phyloP scores from a whole-genome alignment of 2,888 invertebrate species.

The Pharmacophagus antenor region DNA sequence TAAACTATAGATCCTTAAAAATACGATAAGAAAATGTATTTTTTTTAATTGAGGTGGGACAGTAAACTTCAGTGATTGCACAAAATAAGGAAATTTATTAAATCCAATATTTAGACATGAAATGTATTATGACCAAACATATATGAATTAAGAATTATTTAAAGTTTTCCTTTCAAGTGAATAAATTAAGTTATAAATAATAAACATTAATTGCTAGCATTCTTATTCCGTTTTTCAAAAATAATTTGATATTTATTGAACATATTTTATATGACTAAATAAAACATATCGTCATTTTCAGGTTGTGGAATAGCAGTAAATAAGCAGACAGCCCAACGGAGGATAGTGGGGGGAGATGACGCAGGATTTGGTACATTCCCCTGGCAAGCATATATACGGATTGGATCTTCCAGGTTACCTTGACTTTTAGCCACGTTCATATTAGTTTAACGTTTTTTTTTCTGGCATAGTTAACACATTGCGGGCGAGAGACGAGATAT shows the following conservation, averaged over 20 bases:
- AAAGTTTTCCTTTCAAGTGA: too few species aligned
- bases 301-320: constrained; percentile 93
- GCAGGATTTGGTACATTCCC: constrained; percentile 97
- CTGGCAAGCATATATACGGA: constrained; percentile 97
- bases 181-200: too few species aligned
- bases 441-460: neutral
- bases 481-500: too few species aligned
- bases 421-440: constrained; percentile 15
- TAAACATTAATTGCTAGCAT: neutral
- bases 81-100: too few species aligned
- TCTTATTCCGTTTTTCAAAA: too few species aligned
- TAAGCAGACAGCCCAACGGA: constrained; percentile 91
- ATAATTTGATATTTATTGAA: neutral
- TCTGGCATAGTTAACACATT: neutral
- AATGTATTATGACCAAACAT: too few species aligned
- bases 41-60: too few species aligned
- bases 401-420: constrained; percentile 90
- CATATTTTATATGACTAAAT: neutral
- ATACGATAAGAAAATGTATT: too few species aligned
- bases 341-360: constrained; percentile 96
- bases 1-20: too few species aligned
- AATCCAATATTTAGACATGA: too few species aligned
- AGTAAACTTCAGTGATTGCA: too few species aligned
- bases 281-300: constrained; percentile 60
- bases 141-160: too few species aligned